Evolutionary conservation across 2,888 invertebrate genomes (phyloP).

Genomic region (Nycteola revayana): DNA sequence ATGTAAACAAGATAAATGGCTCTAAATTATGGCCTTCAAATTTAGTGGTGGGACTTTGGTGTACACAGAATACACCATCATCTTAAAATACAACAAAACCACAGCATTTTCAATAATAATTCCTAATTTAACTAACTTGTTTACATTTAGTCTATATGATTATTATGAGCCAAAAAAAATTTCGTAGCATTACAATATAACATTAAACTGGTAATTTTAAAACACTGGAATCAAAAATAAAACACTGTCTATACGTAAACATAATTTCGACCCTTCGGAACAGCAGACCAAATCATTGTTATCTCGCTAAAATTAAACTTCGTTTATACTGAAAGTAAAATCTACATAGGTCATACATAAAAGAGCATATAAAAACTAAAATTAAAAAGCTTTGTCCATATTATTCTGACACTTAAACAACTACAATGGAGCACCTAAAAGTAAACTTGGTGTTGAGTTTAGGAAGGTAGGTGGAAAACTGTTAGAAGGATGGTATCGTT

Average conservation of each 20-base stretch:
- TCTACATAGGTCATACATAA: slow-evolving; percentile 42
- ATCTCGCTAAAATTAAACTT: slow-evolving; percentile 30
- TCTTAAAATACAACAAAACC: slow-evolving; percentile 24
- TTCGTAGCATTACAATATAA: slow-evolving; percentile 49
- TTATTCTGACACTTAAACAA: slow-evolving; percentile 49
- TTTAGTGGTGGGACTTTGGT: slow-evolving; percentile 46
- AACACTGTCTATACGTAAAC: slow-evolving; percentile 38
- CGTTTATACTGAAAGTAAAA: slow-evolving; percentile 32
- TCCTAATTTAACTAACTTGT: slow-evolving; percentile 47
- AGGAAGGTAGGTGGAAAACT: slow-evolving; percentile 32
- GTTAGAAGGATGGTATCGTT: slow-evolving; percentile 21
- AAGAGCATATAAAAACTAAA: slow-evolving; percentile 41
- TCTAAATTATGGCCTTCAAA: slow-evolving; percentile 49
- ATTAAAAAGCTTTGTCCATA: slow-evolving; percentile 53
- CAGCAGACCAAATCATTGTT: slow-evolving; percentile 53
- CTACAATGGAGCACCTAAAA: slow-evolving; percentile 52
- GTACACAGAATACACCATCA: slow-evolving; percentile 22
- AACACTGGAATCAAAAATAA: slow-evolving; percentile 12
- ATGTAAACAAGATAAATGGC: slow-evolving; percentile 69
- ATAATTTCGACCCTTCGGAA: slow-evolving; percentile 41
- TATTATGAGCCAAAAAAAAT: slow-evolving; percentile 32
- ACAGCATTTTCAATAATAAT: slow-evolving; percentile 24
- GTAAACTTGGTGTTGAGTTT: slow-evolving; percentile 32
- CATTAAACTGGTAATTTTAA: slow-evolving; percentile 28
- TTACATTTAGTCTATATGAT: slow-evolving; percentile 64